Conservation (phyloP, 1,140 invertebrate genomes). For the Tetragnatha versicolor region DNA sequence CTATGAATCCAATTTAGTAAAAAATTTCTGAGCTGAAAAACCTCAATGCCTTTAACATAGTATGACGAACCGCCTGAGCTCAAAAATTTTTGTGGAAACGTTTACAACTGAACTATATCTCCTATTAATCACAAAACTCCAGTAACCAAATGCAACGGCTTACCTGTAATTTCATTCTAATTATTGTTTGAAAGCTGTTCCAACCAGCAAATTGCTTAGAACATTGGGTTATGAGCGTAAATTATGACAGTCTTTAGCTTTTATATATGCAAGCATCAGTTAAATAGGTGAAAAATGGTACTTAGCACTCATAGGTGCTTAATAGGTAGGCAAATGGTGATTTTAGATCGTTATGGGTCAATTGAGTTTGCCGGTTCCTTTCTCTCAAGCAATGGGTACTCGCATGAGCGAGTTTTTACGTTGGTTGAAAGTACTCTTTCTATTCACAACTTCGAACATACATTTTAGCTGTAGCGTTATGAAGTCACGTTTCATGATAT, state of each 20-base stretch:
- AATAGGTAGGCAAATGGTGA: background rate
- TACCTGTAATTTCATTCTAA: conserved; percentile 8
- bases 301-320: background rate
- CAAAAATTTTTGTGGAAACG: too few relatives aligned
- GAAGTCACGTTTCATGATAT: too few relatives aligned
- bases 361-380: background rate
- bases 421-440: too few relatives aligned
- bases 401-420: background rate
- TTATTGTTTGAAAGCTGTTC: background rate
- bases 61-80: too few relatives aligned
- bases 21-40: too few relatives aligned
- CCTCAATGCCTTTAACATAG: too few relatives aligned
- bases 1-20: too few relatives aligned
- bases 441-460: too few relatives aligned
- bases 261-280: background rate
- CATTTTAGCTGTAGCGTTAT: too few relatives aligned
- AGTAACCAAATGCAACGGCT: too few relatives aligned
- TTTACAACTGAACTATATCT: too few relatives aligned
- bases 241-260: background rate
- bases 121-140: too few relatives aligned
- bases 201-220: background rate
- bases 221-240: background rate
- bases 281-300: background rate
- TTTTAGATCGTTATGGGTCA: conserved; percentile 11
- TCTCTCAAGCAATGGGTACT: background rate